Conservation (phyloP, 2,113 vertebrate genomes). For the Erinaceus europaeus region DNA sequence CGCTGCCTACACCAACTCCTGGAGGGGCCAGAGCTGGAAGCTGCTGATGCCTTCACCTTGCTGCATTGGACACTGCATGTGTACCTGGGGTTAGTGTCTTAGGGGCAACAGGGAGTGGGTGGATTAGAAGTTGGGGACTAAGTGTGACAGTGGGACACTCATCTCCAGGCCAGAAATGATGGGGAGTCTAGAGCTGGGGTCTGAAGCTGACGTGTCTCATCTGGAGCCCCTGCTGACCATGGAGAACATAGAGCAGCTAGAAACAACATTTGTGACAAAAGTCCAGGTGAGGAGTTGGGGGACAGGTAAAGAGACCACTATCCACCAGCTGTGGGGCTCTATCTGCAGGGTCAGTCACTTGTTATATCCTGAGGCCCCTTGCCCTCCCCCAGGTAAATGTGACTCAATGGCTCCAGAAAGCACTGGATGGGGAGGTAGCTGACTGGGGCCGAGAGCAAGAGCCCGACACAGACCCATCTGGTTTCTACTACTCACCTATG, state of each 20-base stretch:
- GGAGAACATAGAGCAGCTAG: conserved; percentile 90
- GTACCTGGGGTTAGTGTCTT: conserved; percentile 89
- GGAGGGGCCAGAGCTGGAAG: conserved; percentile 88
- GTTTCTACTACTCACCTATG: conserved; percentile 93
- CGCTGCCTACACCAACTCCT: conserved; percentile 88
- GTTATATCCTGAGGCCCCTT: background rate
- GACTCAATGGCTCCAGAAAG: conserved; percentile 94
- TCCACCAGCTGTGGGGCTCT: background rate
- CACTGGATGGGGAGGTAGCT: conserved; percentile 91
- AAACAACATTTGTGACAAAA: conserved; percentile 90
- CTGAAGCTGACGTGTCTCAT: conserved; percentile 86
- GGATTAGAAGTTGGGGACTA: background rate
- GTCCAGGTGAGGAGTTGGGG: conserved; percentile 84
- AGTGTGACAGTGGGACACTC: background rate
- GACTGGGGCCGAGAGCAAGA: conserved; percentile 94
- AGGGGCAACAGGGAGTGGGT: background rate
- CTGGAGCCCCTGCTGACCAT: conserved; percentile 88
- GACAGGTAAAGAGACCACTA: background rate
- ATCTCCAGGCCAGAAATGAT: conserved; percentile 91
- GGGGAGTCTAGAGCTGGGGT: conserved; percentile 87
- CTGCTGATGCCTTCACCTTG: conserved; percentile 91
- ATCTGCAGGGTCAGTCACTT: background rate
- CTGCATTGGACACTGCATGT: conserved; percentile 92
- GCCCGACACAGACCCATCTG: conserved; percentile 92
- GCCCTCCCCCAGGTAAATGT: conserved; percentile 80